Conservation (phyloP, 2,888 invertebrate genomes). For the Ophion ventricosus region DNA sequence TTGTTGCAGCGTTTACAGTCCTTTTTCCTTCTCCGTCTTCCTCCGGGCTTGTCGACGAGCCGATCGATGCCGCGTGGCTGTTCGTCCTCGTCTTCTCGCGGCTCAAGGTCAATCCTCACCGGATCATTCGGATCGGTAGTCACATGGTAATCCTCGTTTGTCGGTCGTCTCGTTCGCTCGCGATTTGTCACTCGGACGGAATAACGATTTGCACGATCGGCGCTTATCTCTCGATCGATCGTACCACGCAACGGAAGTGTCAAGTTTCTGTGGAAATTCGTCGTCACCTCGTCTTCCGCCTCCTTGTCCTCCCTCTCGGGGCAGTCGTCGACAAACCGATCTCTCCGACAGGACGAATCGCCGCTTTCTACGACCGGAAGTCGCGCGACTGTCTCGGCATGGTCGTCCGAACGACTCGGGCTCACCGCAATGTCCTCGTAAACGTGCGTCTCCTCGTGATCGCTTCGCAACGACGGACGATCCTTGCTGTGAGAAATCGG, state of each 20-base stretch:
- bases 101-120: constrained; percentile 14
- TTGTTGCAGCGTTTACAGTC: constrained; percentile 79
- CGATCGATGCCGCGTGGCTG: neutral
- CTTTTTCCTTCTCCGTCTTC: constrained; percentile 73
- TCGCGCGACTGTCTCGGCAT: neutral
- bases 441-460: constrained; percentile 75
- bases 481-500: constrained; percentile 1
- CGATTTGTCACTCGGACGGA: constrained; percentile 76
- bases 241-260: constrained; percentile 76
- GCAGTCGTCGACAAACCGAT: neutral
- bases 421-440: constrained; percentile 77
- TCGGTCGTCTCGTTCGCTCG: constrained; percentile 65
- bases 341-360: neutral
- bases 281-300: neutral
- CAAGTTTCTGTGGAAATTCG: constrained; percentile 74
- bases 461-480: constrained; percentile 32
- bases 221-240: constrained; percentile 39
- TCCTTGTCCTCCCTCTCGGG: neutral
- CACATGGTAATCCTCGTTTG: constrained; percentile 5
- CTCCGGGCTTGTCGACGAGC: constrained; percentile 42
- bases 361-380: neutral
- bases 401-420: neutral
- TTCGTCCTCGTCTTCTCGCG: constrained; percentile 35
- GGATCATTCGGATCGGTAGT: neutral
- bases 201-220: constrained; percentile 67